Evolutionary conservation across 1,140 invertebrate genomes (phyloP), one percentile per base, ranked within the genome.

Genomic region (Cherax quadricarinatus): DNA sequence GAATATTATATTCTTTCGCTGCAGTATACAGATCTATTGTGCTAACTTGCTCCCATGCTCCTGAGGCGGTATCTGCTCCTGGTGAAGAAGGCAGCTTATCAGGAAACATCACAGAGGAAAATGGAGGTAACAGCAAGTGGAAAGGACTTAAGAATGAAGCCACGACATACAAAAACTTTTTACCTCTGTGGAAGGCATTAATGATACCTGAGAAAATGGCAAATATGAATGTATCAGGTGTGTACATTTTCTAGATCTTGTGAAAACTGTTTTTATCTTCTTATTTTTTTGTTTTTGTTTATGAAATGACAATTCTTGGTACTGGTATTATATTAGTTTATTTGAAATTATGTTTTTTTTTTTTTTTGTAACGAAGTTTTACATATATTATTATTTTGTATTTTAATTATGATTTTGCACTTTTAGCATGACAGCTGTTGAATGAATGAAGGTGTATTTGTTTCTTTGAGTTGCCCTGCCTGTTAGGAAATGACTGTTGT

Each of bases 21-120:
- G 10, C 89, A 94, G 93, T 93, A 4, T 93, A 94, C 70, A 90
- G 89, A 18, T 86, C 85, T 70, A 90, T 94, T 41, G 66, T 94
- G 51, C 49, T 89, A n/a, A 93, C 84, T 0, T 94, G 92, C 86
- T 94, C 93, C 16, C 90, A 92, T 84, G 48, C 62, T 30, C 86
- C 91, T 14, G 84, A 87, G n/a, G 51, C 75, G 30, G 92, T 91
- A 7, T 41, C 62, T 16, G 30, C 18, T 18, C 24, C 73, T 7
- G 66, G 41, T 21, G 75, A 86, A n/a, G 84, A 83, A 12, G 51
- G 82, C 57, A 30, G 78, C 18, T 51, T 14, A 12, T 75, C 70
- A 82, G 81, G 62, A 48, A 83, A 49, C 3, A 57, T 16, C 41
- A 53, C 16, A 18, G 21, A 30, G n/a, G 57, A 51, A 12, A 24